Evolutionary conservation across 2,113 vertebrate species (phyloP), one percentile per base, ranked within the genome.

Genomic region (Erinaceus europaeus): DNA sequence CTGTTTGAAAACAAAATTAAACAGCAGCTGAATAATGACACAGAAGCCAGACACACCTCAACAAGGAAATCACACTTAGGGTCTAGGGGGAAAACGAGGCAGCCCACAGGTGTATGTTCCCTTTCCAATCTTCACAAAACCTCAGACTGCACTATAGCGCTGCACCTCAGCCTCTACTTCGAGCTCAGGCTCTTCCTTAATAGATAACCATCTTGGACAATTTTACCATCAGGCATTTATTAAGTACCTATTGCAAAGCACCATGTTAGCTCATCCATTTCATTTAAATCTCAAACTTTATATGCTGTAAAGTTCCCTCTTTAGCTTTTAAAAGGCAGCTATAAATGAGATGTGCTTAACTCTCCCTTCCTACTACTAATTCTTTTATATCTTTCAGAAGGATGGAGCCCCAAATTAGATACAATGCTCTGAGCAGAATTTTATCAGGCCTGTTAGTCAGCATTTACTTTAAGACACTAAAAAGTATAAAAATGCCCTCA

Each of bases 271-370:
- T 72, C 76, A 86, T 84, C 64, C 25, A 34, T 75, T 87, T 81
- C 84, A 93, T 89, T 91, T 84, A 78, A 55, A 65, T 71, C 84
- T 86, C 74, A 52, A 74, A 82, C 82, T 90, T 93, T 72, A 78
- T 59, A 62, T 32, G 77, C 89, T 81, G 64, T 76, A 17, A 89
- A 74, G 80, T 72, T 68, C 73, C 61, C 59, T 88, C 89, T 80
- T 57, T 34, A 75, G 90, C 84, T 93, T 85, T 93, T 91, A 91
- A 92, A 91, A 92, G 90, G 92, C 4, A 0, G 77, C 86, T 46
- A 65, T 79, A 88, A 91, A 88, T 71, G 86, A 94, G 84, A 50
- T 69, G 73, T 61, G 80, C 62, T 64, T 69, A 73, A 57, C 59
- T 76, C 42, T 83, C 44, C 50, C 50, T 68, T 72, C 89, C 79